Evolutionary conservation across 2,888 invertebrate species (phyloP).

Genomic region (Hirtodrosophila histrioides): DNA sequence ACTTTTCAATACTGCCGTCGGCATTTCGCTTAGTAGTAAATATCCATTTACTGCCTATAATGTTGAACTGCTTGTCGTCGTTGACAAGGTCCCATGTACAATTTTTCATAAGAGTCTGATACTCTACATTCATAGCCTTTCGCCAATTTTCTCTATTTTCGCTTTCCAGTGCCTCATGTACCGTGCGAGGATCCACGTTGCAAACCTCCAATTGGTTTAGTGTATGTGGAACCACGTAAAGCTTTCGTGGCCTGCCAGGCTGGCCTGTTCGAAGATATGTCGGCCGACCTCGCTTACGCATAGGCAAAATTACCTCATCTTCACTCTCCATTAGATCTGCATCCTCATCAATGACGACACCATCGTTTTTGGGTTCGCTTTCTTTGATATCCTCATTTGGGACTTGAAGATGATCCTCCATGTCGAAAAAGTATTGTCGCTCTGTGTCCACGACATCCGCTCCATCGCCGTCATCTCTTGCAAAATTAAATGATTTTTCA

Average conservation of each 20-base stretch:
- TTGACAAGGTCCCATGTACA: neutral
- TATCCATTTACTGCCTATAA: neutral
- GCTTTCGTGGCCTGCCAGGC: no score
- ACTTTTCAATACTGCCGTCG: neutral
- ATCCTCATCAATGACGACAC: neutral
- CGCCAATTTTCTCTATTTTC: neutral
- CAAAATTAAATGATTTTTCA: no score
- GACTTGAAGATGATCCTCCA: no score
- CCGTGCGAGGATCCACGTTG: neutral
- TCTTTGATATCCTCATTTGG: neutral
- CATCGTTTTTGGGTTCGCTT: neutral
- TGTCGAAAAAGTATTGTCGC: no score
- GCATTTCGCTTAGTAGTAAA: neutral
- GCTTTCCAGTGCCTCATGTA: neutral
- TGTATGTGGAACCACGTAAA: neutral
- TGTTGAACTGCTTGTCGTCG: no score
- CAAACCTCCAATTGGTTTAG: neutral
- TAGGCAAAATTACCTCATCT: neutral
- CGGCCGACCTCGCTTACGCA: neutral
- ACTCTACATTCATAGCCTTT: neutral
- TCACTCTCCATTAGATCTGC: neutral
- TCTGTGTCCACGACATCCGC: no score
- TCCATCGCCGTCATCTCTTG: no score
- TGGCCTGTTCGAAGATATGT: no score
- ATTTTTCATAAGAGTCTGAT: neutral